Conservation (phyloP, 2,797 vertebrate species). For the Potorous gilbertii region DNA sequence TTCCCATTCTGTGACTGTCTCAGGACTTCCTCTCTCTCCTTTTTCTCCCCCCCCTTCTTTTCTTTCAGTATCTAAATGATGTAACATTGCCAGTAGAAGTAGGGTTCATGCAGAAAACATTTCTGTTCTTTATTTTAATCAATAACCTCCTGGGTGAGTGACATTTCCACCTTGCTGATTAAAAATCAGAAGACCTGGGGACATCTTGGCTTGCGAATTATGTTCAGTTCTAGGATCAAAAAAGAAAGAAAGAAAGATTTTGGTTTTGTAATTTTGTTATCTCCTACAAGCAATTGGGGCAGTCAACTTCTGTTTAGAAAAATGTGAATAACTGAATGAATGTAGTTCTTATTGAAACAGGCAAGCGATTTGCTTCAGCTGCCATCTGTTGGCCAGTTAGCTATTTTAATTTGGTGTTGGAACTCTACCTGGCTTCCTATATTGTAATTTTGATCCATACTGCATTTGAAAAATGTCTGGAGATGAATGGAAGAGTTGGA, state of each 20-base stretch:
- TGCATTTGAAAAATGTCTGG: slow-evolving; percentile 81
- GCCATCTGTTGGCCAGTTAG: slow-evolving; percentile 87
- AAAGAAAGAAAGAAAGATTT: slow-evolving; percentile 72
- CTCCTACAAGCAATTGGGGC: slow-evolving; percentile 78
- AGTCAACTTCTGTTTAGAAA: slow-evolving; percentile 84
- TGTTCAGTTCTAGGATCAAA: slow-evolving; percentile 78
- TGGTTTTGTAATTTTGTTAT: slow-evolving; percentile 78
- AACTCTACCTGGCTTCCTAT: slow-evolving; percentile 84
- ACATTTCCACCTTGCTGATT: slow-evolving; percentile 78
- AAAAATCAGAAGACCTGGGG: slow-evolving; percentile 71
- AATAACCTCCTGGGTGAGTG: slow-evolving; percentile 75
- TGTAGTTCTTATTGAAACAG: slow-evolving; percentile 84
- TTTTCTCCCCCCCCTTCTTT: slow-evolving; percentile 74
- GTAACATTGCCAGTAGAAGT: slow-evolving; percentile 76
- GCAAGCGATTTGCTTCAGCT: slow-evolving; percentile 85
- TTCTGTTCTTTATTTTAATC: slow-evolving; percentile 81
- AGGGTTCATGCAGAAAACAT: slow-evolving; percentile 68
- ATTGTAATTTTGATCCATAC: slow-evolving; percentile 81
- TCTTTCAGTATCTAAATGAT: slow-evolving; percentile 77
- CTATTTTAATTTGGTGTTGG: slow-evolving; percentile 83
- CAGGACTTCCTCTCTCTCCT: slow-evolving; percentile 77
- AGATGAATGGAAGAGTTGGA: slow-evolving; percentile 79
- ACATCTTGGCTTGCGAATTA: slow-evolving; percentile 71
- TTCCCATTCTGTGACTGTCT: slow-evolving; percentile 78
- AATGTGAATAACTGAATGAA: slow-evolving; percentile 76